A percentile compares a stretch with the other conserved stretches of the same genome.
Conservation (phyloP, 2,888 invertebrate species). For the Tetragonula carbonaria region DNA sequence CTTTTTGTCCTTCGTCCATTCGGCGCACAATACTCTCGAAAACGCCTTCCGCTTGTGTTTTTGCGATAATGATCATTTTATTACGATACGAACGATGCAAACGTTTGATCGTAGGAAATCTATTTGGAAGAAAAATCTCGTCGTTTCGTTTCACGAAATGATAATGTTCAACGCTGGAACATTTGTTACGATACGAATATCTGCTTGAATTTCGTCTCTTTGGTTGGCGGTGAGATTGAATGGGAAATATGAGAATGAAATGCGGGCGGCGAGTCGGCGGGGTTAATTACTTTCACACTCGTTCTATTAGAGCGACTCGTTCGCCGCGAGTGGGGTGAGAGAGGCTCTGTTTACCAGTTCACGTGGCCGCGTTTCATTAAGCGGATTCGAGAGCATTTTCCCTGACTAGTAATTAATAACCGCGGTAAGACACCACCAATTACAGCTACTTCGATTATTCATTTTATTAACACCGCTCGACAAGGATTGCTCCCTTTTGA, state of each 20-base stretch:
- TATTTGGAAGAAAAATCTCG: too few species aligned
- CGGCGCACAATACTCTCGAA: neutral
- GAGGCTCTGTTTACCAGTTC: conserved; percentile 16
- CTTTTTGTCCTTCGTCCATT: neutral
- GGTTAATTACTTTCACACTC: conserved; percentile 30
- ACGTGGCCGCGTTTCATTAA: conserved; percentile 12
- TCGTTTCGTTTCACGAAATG: too few species aligned
- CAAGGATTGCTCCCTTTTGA: neutral
- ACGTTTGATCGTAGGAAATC: too few species aligned
- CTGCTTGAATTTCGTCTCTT: too few species aligned
- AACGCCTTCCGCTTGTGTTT: neutral
- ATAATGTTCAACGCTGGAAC: too few species aligned
- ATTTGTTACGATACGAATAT: too few species aligned
- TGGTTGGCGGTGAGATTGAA: too few species aligned
- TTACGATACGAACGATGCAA: too few species aligned
- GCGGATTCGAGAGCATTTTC: conserved; percentile 14
- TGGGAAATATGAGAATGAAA: too few species aligned
- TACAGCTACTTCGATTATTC: neutral
- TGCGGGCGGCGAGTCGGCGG: too few species aligned
- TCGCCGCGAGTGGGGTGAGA: neutral
- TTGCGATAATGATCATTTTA: too few species aligned
- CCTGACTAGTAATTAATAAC: conserved; percentile 15
- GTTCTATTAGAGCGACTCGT: conserved; percentile 3
- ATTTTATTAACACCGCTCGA: neutral
- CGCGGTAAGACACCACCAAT: neutral